Base-by-base conservation (phyloP, 2,113 vertebrate species). In the Setophaga coronata region DNA sequence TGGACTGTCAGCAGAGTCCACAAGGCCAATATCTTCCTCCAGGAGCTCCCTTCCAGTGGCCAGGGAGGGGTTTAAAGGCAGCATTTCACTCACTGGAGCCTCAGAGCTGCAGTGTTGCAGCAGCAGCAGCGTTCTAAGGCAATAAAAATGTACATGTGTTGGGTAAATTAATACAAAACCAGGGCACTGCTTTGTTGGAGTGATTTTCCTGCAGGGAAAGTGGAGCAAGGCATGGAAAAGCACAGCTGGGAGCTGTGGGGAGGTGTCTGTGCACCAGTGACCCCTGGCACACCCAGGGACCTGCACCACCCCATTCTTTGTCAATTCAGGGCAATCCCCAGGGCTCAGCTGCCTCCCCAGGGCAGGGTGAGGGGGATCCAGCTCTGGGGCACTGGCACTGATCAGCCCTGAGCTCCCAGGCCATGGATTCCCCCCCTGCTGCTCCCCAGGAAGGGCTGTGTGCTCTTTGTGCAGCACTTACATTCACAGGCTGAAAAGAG, bases 1-100 rank as follows among this genome's bases (percentile, higher is more conserved):
- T 77, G 65, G 90, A 36, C 82, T 93, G 96, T 47, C 95, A 88
- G 82, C 24, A 11, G 21, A 76, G 82, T 34, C 82, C 94, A 80
- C 5, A 2, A 77, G 79, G 74, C 54, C 90, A 61, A 6, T 38
- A 36, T 86, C 95, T 93, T 88, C 56, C 92, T 90, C 70, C 92
- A 87, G 90, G 6, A 87, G 48, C 5, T 87, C 43, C 11, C 56
- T 1, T 2, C 3, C 40, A 33, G 34, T 2, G 31, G 40, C 0
- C 0, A 67, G 70, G 56, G 28, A 87, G 31, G 13, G 73, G 14
- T 58, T 67, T 19, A 60, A 71, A 87, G 36, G 50, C 51, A 82
- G 43, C 18, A 3, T 29, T 40, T 85, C n/a, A 15, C 51, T n/a
- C 1, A 0, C 69, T 56, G 60, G 4, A 56, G 23, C 31, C 40